phyloP scores from a whole-genome alignment of 2,797 vertebrate genomes.

The Trachops cirrhosus region DNA sequence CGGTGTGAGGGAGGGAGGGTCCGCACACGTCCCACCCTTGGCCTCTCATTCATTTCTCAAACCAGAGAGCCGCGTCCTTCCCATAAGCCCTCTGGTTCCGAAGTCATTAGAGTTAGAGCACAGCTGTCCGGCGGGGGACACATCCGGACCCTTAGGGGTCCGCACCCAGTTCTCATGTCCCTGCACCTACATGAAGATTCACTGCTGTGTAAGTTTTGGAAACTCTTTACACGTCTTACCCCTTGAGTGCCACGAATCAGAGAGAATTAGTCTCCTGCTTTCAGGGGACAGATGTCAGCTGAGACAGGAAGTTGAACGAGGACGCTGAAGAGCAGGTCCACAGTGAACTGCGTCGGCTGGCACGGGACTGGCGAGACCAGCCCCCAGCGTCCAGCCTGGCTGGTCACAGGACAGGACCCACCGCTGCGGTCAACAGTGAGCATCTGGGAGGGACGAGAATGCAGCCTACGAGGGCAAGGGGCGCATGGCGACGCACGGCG shows the following conservation, averaged over 20 bases:
- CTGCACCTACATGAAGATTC: background rate
- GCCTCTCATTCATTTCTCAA: background rate
- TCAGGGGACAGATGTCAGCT: background rate
- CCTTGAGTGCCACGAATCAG: background rate
- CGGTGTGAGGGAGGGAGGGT: background rate
- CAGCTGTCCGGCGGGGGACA: background rate
- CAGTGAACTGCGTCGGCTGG: background rate
- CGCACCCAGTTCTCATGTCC: background rate
- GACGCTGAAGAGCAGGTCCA: background rate
- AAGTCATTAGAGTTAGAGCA: background rate
- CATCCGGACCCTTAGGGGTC: background rate
- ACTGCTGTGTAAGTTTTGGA: background rate
- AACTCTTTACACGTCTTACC: background rate
- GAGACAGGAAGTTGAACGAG: conserved; percentile 1
- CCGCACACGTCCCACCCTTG: background rate
- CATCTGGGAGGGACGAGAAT: background rate
- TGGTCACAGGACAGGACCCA: background rate
- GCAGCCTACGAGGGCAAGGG: background rate
- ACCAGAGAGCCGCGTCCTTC: background rate
- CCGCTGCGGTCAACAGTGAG: background rate
- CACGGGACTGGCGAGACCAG: background rate
- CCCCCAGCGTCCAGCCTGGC: background rate
- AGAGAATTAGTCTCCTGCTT: background rate
- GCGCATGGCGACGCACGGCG: rapidly evolving
- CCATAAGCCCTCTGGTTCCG: background rate